phyloP scores from a whole-genome alignment of 2,888 invertebrate genomes.

The Acrobasis repandana region DNA sequence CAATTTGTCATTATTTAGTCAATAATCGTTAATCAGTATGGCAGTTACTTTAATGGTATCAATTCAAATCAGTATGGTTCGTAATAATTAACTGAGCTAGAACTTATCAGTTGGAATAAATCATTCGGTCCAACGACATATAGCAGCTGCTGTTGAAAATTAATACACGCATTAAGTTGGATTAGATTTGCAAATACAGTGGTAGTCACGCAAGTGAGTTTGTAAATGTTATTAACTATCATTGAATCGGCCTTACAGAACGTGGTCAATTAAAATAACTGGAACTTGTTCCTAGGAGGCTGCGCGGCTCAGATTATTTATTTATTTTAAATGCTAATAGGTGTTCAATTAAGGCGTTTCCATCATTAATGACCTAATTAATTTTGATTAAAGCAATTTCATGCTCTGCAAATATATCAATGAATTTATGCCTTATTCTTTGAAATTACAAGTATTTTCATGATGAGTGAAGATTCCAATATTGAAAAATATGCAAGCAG shows the following conservation, averaged over 20 bases:
- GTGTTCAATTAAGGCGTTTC: conserved; percentile 46
- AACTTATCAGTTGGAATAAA: conserved; percentile 60
- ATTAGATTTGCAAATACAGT: conserved; percentile 70
- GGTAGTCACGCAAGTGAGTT: conserved; percentile 51
- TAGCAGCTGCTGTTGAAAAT: conserved; percentile 55
- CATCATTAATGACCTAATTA: conserved; percentile 26
- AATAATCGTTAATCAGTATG: conserved; percentile 24
- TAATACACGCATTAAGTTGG: conserved; percentile 55
- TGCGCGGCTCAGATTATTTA: conserved; percentile 42
- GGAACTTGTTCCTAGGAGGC: conserved; percentile 54
- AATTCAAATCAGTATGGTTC: conserved; percentile 46
- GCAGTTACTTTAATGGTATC: conserved; percentile 42
- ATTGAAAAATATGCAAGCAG: too few species aligned
- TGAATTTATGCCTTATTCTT: background rate
- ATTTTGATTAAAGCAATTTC: background rate
- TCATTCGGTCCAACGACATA: conserved; percentile 54
- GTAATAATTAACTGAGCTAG: conserved; percentile 48
- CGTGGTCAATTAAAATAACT: conserved; percentile 56
- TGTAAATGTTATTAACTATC: conserved; percentile 44
- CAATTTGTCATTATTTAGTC: conserved; percentile 16
- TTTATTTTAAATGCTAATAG: conserved; percentile 52
- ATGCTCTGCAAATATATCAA: background rate
- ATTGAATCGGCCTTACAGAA: conserved; percentile 44
- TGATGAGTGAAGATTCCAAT: too few species aligned
- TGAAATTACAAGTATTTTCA: too few species aligned